These are phyloP conservation scores for Tiliacea aurago DNA, from an alignment of 2,888 invertebrate genomes.

Conservation along the genomic window DNA sequence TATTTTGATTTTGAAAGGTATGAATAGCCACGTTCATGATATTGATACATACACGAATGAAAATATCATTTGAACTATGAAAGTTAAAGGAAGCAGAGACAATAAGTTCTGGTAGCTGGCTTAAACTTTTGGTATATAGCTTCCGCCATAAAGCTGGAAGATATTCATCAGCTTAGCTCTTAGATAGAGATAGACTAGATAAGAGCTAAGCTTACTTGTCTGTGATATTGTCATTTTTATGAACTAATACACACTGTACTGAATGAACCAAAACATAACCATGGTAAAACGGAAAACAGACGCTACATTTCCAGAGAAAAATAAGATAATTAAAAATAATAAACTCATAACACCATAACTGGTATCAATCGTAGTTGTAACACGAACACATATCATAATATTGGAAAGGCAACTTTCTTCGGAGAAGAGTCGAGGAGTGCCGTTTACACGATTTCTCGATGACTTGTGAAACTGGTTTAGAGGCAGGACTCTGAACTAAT, in stretches of 20 bases:
- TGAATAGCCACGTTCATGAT: neutral
- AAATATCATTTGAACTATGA: neutral
- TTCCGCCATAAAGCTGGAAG: neutral
- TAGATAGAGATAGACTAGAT: too few relatives aligned
- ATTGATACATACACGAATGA: neutral
- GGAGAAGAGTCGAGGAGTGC: slow-evolving; percentile 75
- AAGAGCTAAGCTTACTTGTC: too few relatives aligned
- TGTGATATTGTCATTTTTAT: neutral
- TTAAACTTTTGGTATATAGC: neutral
- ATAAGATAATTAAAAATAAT: slow-evolving; percentile 39
- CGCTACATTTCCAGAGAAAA: neutral
- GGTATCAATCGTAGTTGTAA: slow-evolving; percentile 55
- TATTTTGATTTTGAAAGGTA: neutral
- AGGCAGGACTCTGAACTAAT: slow-evolving; percentile 78
- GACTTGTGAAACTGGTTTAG: slow-evolving; percentile 76
- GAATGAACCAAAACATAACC: neutral
- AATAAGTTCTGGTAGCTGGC: neutral
- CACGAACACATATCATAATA: slow-evolving; percentile 70
- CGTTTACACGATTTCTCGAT: slow-evolving; percentile 86
- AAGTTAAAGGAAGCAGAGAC: neutral
- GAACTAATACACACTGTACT: neutral
- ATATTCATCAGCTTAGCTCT: neutral
- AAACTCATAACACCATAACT: slow-evolving; percentile 46
- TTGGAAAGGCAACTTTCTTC: slow-evolving; percentile 84
- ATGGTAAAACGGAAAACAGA: neutral